These are phyloP conservation scores for Erpetoichthys calabaricus DNA, from an alignment of 2,797 vertebrate genomes.

Conservation along the genomic window DNA sequence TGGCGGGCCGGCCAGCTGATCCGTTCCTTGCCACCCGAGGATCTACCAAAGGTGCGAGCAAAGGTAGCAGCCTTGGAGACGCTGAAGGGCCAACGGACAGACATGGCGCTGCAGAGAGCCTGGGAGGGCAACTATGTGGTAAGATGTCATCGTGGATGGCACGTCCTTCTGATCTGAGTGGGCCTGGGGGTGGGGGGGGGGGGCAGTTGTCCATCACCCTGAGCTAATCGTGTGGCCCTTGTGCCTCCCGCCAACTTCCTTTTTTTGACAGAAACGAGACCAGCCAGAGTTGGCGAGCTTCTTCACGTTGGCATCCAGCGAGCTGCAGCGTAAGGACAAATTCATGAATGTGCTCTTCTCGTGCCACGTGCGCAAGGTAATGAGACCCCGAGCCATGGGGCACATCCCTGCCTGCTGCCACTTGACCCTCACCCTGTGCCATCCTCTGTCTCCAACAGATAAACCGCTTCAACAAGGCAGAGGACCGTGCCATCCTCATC, in stretches of 20 bases:
- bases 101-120: slow-evolving; percentile 74
- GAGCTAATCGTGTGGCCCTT: too few relatives aligned
- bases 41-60: slow-evolving; percentile 71
- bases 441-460: slow-evolving; percentile 45
- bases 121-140: slow-evolving; percentile 93
- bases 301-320: slow-evolving; percentile 73
- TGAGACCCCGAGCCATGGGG: not conserved
- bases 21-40: slow-evolving; percentile 69
- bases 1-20: slow-evolving; percentile 87
- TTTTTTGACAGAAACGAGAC: slow-evolving; percentile 60
- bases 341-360: slow-evolving; percentile 94
- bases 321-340: slow-evolving; percentile 90
- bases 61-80: slow-evolving; percentile 83
- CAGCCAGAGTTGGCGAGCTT: slow-evolving; percentile 58
- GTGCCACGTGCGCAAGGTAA: slow-evolving; percentile 88
- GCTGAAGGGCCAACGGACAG: slow-evolving; percentile 77
- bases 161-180: too few relatives aligned
- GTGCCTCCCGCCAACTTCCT: too few relatives aligned
- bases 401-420: not conserved
- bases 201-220: too few relatives aligned
- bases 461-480: slow-evolving; percentile 85
- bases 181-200: too few relatives aligned
- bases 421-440: not conserved
- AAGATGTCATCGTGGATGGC: slow-evolving; percentile 18
- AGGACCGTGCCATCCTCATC: slow-evolving; percentile 82